Conservation (phyloP, 2,113 vertebrate genomes). For the Chrysemys picta region DNA sequence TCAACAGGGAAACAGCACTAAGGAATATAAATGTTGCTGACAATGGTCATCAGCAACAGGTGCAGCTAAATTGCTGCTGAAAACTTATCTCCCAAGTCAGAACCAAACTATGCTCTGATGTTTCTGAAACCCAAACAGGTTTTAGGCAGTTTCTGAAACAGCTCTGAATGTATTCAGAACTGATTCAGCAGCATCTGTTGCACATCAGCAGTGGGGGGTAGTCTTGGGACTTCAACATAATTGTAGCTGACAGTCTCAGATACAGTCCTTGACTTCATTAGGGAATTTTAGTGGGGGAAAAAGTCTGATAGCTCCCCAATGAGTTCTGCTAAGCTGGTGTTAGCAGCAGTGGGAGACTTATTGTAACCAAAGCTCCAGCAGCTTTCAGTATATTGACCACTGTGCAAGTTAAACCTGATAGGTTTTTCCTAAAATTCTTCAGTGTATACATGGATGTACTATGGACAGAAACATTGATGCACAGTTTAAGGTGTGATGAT, state of each 20-base stretch:
- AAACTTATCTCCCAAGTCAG: not conserved
- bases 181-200: not conserved
- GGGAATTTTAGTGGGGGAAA: too few species aligned
- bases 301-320: not conserved
- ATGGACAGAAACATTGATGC: not conserved
- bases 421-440: not conserved
- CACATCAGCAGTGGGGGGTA: not conserved
- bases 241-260: accelerated
- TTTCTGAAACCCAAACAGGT: not conserved
- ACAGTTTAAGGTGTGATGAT: too few species aligned
- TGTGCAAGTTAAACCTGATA: not conserved
- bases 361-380: not conserved
- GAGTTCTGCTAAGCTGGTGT: not conserved
- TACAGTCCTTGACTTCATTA: too few species aligned
- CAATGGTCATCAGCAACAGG: accelerated
- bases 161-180: not conserved
- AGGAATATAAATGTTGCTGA: not conserved
- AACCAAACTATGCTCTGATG: not conserved
- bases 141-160: not conserved
- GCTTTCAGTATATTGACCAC: not conserved
- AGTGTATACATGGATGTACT: not conserved
- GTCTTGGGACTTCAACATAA: not conserved
- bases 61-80: accelerated
- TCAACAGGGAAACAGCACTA: not conserved
- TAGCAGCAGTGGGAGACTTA: accelerated